Evolutionary conservation across 2,888 invertebrate genomes (phyloP).

Genomic region (Orthosia gracilis): DNA sequence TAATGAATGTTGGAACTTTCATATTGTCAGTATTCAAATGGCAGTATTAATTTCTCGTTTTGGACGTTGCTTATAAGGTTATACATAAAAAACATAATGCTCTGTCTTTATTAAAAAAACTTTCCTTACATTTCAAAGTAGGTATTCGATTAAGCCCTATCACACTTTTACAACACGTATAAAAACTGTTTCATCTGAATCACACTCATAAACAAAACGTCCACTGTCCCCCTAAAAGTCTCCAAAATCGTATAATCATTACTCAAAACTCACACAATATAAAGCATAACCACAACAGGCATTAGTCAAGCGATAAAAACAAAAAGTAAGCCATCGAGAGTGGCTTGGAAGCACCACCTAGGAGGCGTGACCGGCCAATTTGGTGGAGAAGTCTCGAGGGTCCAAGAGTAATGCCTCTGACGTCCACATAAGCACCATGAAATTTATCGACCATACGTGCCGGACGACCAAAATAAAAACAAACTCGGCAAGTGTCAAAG

Average conservation of each 20-base stretch:
- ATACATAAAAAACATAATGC: too few relatives aligned
- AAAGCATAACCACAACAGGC: constrained; percentile 62
- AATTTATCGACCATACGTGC: constrained; percentile 87
- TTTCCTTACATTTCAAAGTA: background rate
- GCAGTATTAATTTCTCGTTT: constrained; percentile 5
- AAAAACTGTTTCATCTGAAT: constrained; percentile 2
- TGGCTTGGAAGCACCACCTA: constrained; percentile 67
- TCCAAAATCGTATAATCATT: constrained; percentile 50
- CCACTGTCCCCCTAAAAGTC: constrained; percentile 14
- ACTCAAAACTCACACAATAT: constrained; percentile 62
- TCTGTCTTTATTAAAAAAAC: too few relatives aligned
- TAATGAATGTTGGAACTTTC: constrained; percentile 54
- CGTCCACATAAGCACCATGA: constrained; percentile 84
- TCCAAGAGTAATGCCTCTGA: constrained; percentile 81
- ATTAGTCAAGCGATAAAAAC: constrained; percentile 71
- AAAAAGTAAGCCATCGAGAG: constrained; percentile 69
- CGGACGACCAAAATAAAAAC: constrained; percentile 82
- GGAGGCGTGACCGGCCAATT: constrained; percentile 82
- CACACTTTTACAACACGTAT: background rate
- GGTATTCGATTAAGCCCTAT: background rate
- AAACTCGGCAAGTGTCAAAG: constrained; percentile 82
- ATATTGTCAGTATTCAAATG: constrained; percentile 36
- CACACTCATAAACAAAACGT: constrained; percentile 8
- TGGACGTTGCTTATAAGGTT: background rate
- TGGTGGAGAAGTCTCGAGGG: constrained; percentile 77